phyloP scores from a whole-genome alignment of 2,113 vertebrate species.

The Smithornis capensis region DNA sequence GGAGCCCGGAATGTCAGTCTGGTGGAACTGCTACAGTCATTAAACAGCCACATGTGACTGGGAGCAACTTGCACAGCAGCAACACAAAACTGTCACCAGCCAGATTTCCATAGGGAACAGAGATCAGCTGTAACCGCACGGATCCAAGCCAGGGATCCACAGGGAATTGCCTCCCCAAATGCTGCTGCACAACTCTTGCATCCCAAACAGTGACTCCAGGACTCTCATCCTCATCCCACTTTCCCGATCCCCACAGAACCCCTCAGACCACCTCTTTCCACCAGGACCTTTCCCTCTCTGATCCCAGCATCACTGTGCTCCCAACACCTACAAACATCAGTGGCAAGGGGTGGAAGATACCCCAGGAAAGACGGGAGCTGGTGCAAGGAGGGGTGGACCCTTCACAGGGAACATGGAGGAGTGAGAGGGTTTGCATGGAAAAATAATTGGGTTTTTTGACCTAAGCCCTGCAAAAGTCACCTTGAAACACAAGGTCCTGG shows the following conservation, averaged over 20 bases:
- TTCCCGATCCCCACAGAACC: neutral
- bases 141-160: neutral
- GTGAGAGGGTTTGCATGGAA: rapidly evolving
- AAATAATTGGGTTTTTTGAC: neutral
- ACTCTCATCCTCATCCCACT: rapidly evolving
- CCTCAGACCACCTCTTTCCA: neutral
- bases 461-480: neutral
- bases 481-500: neutral
- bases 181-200: rapidly evolving
- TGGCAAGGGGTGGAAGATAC: rapidly evolving
- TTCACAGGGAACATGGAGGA: rapidly evolving
- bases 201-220: rapidly evolving
- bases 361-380: neutral
- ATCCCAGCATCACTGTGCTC: rapidly evolving
- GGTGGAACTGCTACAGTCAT: rapidly evolving
- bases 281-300: neutral
- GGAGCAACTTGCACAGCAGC: neutral
- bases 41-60: rapidly evolving
- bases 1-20: rapidly evolving
- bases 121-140: neutral
- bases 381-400: too few relatives aligned
- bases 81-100: neutral
- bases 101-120: rapidly evolving
- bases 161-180: rapidly evolving
- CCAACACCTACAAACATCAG: rapidly evolving